These are phyloP conservation scores for Leptopilina boulardi DNA, from an alignment of 1,140 invertebrate genomes.

Conservation along the genomic window DNA sequence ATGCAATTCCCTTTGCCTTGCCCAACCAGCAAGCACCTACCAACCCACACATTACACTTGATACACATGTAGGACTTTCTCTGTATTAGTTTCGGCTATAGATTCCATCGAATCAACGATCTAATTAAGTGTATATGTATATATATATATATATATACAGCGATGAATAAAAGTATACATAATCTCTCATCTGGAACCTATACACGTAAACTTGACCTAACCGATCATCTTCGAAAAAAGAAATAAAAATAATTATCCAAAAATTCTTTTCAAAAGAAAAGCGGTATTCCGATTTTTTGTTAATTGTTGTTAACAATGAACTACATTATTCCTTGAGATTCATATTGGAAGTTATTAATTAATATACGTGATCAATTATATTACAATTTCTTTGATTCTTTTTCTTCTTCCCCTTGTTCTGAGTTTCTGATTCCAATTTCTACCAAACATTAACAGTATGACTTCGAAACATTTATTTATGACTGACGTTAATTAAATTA, in stretches of 20 bases:
- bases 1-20: slow-evolving; percentile 71
- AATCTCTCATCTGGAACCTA: background rate
- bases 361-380: too few species aligned
- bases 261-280: background rate
- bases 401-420: too few species aligned
- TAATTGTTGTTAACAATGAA: background rate
- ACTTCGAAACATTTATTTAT: too few species aligned
- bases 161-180: slow-evolving; percentile 38
- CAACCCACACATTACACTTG: slow-evolving; percentile 55
- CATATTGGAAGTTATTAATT: too few species aligned
- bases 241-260: background rate
- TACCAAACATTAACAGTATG: too few species aligned
- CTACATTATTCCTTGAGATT: too few species aligned
- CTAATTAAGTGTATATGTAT: slow-evolving; percentile 64
- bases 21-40: slow-evolving; percentile 59
- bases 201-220: slow-evolving; percentile 10
- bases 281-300: background rate
- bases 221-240: background rate
- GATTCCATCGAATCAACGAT: slow-evolving; percentile 62
- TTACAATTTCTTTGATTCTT: too few species aligned
- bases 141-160: slow-evolving; percentile 50
- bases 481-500: too few species aligned
- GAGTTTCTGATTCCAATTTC: too few species aligned
- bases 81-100: slow-evolving; percentile 45
- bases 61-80: slow-evolving; percentile 54